Evolutionary conservation across 2,888 invertebrate genomes (phyloP).

Genomic region (Deilephila elpenor): DNA sequence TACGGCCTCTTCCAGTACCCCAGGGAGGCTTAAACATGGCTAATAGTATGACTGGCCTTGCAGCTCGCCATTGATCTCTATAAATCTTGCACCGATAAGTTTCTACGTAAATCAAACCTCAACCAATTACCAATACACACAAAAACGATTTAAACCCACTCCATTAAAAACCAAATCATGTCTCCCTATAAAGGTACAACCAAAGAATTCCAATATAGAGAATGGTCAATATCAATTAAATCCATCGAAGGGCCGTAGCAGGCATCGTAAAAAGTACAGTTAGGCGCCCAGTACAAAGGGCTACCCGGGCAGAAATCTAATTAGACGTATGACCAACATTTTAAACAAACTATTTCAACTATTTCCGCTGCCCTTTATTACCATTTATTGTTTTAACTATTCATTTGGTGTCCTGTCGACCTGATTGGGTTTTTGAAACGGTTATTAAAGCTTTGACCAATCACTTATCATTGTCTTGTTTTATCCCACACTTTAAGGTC

Average conservation of each 20-base stretch:
- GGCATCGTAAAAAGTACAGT: conserved; percentile 20
- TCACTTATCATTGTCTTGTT: no score
- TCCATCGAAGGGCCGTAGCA: not conserved
- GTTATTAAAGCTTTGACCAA: not conserved
- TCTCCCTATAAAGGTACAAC: not conserved
- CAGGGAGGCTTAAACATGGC: no score
- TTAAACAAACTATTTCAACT: conserved; percentile 23
- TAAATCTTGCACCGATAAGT: no score
- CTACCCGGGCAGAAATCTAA: conserved; percentile 20
- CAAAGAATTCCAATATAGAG: conserved; percentile 21
- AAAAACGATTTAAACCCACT: no score
- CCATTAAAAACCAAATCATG: not conserved
- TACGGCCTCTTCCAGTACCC: no score
- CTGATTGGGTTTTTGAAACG: not conserved
- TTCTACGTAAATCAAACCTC: no score
- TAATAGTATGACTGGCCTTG: no score
- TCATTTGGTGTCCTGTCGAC: not conserved
- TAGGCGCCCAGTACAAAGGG: conserved; percentile 15
- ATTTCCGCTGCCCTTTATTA: conserved; percentile 22
- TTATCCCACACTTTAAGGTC: no score
- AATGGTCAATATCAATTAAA: conserved; percentile 21
- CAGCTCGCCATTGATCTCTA: no score
- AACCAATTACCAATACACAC: no score
- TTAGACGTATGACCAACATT: conserved; percentile 19
- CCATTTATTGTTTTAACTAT: conserved; percentile 13